Percentiles rank a stretch among this genome's conserved stretches.
Evolutionary conservation across 2,888 invertebrate genomes (phyloP).

Genomic region (Sylvicola fuscatus): DNA sequence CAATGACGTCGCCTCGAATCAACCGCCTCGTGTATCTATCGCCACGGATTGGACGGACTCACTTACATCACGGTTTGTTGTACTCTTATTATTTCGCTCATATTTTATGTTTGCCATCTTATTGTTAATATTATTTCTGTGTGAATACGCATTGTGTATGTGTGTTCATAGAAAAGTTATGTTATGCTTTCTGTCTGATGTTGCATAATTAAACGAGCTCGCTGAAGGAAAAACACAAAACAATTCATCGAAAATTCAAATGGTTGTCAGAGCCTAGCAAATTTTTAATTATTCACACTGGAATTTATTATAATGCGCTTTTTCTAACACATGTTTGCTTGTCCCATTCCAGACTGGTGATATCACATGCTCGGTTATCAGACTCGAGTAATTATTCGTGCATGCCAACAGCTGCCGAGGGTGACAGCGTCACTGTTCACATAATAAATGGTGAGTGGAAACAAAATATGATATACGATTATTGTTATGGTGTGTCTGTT

Average conservation of each 20-base stretch:
- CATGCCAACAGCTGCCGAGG: constrained; percentile 65
- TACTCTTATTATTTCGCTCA: constrained; percentile 5
- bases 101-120: too few species aligned
- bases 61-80: constrained; percentile 37
- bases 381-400: constrained; percentile 83
- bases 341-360: constrained; percentile 33
- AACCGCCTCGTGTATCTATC: constrained; percentile 24
- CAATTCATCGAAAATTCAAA: neutral
- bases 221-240: neutral
- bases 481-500: too few species aligned
- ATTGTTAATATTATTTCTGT: too few species aligned
- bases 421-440: constrained; percentile 69
- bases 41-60: constrained; percentile 57
- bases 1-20: constrained; percentile 7
- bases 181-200: too few species aligned
- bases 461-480: too few species aligned
- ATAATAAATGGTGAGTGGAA: constrained; percentile 58
- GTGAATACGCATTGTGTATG: too few species aligned
- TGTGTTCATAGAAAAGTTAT: too few species aligned
- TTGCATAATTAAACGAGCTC: neutral
- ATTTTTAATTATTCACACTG: constrained; percentile 1
- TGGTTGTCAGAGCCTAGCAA: neutral
- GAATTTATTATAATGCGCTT: neutral
- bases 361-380: constrained; percentile 47
- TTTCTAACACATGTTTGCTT: neutral